phyloP scores from a whole-genome alignment of 1,140 invertebrate species.

The Cryptotermes secundus region DNA sequence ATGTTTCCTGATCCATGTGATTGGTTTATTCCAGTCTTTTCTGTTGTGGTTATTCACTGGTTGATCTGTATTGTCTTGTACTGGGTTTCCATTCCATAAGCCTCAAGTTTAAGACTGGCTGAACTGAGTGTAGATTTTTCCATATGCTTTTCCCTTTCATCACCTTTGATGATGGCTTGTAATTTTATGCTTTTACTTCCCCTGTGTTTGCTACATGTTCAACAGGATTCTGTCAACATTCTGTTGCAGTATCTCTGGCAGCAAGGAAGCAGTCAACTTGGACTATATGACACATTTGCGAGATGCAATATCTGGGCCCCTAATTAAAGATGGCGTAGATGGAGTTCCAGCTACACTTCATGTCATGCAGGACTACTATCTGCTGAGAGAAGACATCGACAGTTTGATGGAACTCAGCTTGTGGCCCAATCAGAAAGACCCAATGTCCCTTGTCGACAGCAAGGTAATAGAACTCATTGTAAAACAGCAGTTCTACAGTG shows the following conservation, averaged over 20 bases:
- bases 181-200: neutral
- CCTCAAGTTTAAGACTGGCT: no score
- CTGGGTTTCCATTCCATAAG: no score
- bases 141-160: neutral
- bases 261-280: slow-evolving; percentile 71
- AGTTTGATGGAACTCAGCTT: slow-evolving; percentile 77
- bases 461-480: no score
- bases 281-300: slow-evolving; percentile 80
- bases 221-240: neutral
- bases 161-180: neutral
- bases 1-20: no score
- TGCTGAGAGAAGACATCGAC: slow-evolving; percentile 89
- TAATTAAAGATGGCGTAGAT: slow-evolving; percentile 66
- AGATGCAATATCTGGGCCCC: slow-evolving; percentile 69
- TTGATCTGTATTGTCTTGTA: no score
- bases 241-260: slow-evolving; percentile 67
- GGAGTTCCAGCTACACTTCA: slow-evolving; percentile 73
- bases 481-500: no score
- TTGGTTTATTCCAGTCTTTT: no score
- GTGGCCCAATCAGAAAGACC: slow-evolving; percentile 80
- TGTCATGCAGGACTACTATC: slow-evolving; percentile 78
- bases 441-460: slow-evolving; percentile 71
- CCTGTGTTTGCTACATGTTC: slow-evolving; percentile 21
- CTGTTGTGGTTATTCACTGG: no score
- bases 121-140: no score